Base-by-base conservation (phyloP, 2,113 vertebrate species). In the Eurystomus gularis region DNA sequence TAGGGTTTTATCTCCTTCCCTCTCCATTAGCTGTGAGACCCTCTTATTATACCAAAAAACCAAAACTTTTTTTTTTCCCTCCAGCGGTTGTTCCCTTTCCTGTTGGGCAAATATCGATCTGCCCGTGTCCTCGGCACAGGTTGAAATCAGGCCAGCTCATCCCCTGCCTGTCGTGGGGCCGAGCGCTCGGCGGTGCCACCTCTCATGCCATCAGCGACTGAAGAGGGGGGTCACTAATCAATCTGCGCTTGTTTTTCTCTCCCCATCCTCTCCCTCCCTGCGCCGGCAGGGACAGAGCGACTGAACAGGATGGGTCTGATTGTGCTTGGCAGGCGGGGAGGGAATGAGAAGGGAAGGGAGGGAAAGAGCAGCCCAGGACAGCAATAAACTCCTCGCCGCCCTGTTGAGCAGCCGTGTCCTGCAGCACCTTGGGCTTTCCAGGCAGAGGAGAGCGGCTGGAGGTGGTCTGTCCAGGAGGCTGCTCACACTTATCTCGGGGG, bases 11-110 rank as follows among this genome's bases (percentile, higher is more conserved):
- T 93, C 85, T 96, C 91, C 91, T 78, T 82, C 83, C 54, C 39
- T 71, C 48, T 95, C 96, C 93, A 93, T 95, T 95, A 86, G 64
- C 86, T 92, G 51, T 84, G 94, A 97, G 86, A 64, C 54, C 64
- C 84, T 83, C 72, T 92, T 64, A 33, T 81, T 83, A 88, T 37
- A n/a, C 71, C 65, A 57, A 77, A 62, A 94, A 83, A 29, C 39
- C 7, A 3, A 73, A 88, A 58, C 4, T 48, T 29, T 29, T 62
- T 58, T 28, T 62, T 23, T 8, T 8, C 6, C 70, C 80, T 79
- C 62, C 79, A 40, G 82, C 24, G 9, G 17, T 64, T 70, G 26
- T 82, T 44, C 55, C 33, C 39, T 44, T 91, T 75, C 85, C 82
- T 10, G 0, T 35, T 11, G 11, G 19, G 80, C 85, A 83, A 78